Percentiles rank a stretch among this genome's conserved stretches.
Conservation (phyloP, 2,797 vertebrate genomes). For the Telmatherina bonti region DNA sequence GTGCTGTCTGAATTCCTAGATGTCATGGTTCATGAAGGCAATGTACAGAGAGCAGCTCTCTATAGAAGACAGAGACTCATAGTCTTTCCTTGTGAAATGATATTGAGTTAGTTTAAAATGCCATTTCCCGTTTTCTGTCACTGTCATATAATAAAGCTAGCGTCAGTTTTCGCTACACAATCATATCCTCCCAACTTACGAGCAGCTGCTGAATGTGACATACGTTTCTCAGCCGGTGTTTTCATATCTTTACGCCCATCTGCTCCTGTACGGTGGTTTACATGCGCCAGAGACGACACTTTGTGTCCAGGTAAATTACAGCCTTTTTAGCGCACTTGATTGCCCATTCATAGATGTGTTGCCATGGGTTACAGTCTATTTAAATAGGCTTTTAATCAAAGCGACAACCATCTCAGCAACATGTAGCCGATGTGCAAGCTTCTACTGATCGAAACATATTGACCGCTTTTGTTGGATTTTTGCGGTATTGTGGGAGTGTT, state of each 20-base stretch:
- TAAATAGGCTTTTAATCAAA: constrained; percentile 21
- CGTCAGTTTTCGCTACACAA: background rate
- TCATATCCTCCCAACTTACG: constrained; percentile 4
- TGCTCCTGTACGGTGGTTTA: constrained; percentile 55
- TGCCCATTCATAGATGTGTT: constrained; percentile 7
- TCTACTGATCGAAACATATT: constrained; percentile 31
- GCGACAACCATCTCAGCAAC: constrained; percentile 26
- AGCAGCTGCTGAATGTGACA: constrained; percentile 49
- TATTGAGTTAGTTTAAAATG: background rate
- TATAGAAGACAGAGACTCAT: background rate
- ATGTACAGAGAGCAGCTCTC: background rate
- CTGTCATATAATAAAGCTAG: background rate
- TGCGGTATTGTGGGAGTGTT: constrained; percentile 19
- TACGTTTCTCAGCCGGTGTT: constrained; percentile 70
- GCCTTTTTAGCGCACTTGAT: constrained; percentile 6
- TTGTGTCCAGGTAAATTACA: constrained; percentile 74
- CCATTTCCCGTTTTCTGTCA: background rate
- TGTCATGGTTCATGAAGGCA: background rate
- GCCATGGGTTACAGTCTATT: constrained; percentile 10
- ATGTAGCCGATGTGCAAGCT: constrained; percentile 17
- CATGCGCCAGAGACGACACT: constrained; percentile 72
- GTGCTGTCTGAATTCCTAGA: background rate
- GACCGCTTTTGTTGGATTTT: constrained; percentile 34
- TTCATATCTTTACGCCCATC: constrained; percentile 66
- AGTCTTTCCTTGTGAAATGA: background rate